Base-by-base conservation (phyloP, 2,113 vertebrate species). In the Mellivora capensis region DNA sequence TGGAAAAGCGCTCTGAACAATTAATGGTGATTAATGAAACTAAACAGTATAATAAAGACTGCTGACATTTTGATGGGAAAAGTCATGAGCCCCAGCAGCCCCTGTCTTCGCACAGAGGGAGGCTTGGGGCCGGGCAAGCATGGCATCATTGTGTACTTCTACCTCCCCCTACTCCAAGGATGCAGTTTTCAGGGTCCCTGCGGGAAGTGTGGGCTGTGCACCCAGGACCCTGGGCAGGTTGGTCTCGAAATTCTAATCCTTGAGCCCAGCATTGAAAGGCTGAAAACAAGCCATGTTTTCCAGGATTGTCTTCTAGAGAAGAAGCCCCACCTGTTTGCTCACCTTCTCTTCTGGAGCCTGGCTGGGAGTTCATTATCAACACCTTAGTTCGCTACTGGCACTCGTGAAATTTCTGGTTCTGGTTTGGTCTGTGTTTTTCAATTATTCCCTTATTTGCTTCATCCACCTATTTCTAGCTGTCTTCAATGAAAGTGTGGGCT, bases 11-110 rank as follows among this genome's bases (percentile, higher is more conserved):
- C 29, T 39, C 96, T 57, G 39, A n/a, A 49, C 79, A 96, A 96
- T 97, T 90, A 96, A 47, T 89, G 34, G 52, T 74, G 85, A 90
- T 94, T 95, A 97, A 97, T 67, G 95, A 97, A 92, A 54, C 5
- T n/a, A 80, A 61, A 94, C 39, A 13, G 95, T 80, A 27, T 49
- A 91, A 96, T 94, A 94, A 95, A 97, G 93, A 82, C 42, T 17
- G 87, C 91, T 54, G 49, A 44, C 82, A 74, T 42, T 90, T 39
- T 94, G 44, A 96, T 12, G 13, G 52, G 34, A 42, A 5, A 18
- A 52, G 69, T 54, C 69, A 18, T 44, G 15, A 47, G 54, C 17
- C 31, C n/a, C 29, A 31, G 64, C 14, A 4, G 1, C 4, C 42
- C 82, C 90, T 18, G 6, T 15, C 44, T 49, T 23, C 1, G 0